These are phyloP conservation scores for Zele albiditarsus DNA, from an alignment of 2,888 invertebrate species.

Conservation along the genomic window DNA sequence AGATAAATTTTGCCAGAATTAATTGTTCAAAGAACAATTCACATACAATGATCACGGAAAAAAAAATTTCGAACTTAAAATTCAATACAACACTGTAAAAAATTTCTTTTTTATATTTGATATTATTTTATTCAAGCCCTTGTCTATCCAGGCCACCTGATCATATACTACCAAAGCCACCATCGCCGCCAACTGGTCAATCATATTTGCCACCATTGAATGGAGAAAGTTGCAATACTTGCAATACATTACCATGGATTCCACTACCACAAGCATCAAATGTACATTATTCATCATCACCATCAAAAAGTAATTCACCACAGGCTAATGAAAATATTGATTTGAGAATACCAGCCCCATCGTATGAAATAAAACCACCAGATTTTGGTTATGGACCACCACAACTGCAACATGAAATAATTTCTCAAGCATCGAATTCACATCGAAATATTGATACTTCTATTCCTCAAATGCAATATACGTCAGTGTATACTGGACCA, in stretches of 20 bases:
- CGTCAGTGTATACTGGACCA: constrained; percentile 68
- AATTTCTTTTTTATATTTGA: too few relatives aligned
- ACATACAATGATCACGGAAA: too few relatives aligned
- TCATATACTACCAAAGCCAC: constrained; percentile 45
- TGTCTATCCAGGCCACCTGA: constrained; percentile 22
- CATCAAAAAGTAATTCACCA: constrained; percentile 21
- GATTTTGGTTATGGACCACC: constrained; percentile 54
- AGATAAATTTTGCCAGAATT: too few relatives aligned
- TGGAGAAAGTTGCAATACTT: constrained; percentile 82
- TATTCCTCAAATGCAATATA: constrained; percentile 28
- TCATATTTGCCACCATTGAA: constrained; percentile 57
- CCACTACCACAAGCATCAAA: constrained; percentile 74
- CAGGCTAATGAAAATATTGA: constrained; percentile 18
- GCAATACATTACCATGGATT: constrained; percentile 88
- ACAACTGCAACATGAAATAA: constrained; percentile 32
- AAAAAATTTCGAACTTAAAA: too few relatives aligned
- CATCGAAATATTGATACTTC: constrained; percentile 43
- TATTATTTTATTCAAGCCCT: constrained; percentile 16
- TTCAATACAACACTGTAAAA: too few relatives aligned
- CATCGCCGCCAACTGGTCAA: constrained; percentile 48
- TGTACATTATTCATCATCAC: neutral
- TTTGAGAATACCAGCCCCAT: constrained; percentile 45
- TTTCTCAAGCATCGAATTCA: constrained; percentile 9
- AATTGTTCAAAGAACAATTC: too few relatives aligned
- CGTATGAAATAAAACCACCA: constrained; percentile 56